Percentiles rank a stretch among this genome's conserved stretches.
phyloP scores from a whole-genome alignment of 2,888 invertebrate species.

The Adineta ricciae region DNA sequence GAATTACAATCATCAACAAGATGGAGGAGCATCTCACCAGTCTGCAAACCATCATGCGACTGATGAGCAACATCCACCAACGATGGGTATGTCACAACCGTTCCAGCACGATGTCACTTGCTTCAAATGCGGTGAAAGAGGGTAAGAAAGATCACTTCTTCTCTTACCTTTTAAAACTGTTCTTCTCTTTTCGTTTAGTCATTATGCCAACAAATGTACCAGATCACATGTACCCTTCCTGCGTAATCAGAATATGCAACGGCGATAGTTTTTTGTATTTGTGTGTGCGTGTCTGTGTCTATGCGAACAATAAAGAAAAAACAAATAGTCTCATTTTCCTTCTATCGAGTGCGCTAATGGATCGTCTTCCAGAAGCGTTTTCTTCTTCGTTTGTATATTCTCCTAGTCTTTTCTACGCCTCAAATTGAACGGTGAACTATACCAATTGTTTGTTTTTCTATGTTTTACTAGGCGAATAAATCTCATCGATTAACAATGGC shows the following conservation, averaged over 20 bases:
- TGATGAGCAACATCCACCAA: slow-evolving; percentile 2
- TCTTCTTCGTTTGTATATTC: slow-evolving; percentile 26
- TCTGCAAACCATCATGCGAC: slow-evolving; percentile 17
- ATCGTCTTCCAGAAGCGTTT: not conserved
- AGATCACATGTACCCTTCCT: not conserved
- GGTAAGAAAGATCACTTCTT: slow-evolving; percentile 46
- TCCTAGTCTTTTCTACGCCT: slow-evolving; percentile 14
- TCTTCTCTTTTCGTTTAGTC: not conserved
- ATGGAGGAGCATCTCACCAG: slow-evolving; percentile 1
- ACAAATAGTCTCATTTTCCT: slow-evolving; percentile 34
- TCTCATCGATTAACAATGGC: not conserved
- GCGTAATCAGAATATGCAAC: slow-evolving; percentile 2
- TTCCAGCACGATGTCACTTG: slow-evolving; percentile 34
- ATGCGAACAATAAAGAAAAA: not conserved
- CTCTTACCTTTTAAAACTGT: not conserved
- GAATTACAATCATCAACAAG: not conserved
- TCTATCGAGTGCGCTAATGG: slow-evolving; percentile 7
- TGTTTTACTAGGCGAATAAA: not conserved
- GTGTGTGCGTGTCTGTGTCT: not conserved
- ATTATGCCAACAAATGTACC: not conserved
- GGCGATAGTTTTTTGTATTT: not conserved
- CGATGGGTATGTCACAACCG: not conserved
- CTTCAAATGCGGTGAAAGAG: slow-evolving; percentile 79
- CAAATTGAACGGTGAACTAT: slow-evolving; percentile 30
- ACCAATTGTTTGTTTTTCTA: not conserved